Base-by-base conservation (phyloP, 2,797 vertebrate genomes). In the Echiichthys vipera region DNA sequence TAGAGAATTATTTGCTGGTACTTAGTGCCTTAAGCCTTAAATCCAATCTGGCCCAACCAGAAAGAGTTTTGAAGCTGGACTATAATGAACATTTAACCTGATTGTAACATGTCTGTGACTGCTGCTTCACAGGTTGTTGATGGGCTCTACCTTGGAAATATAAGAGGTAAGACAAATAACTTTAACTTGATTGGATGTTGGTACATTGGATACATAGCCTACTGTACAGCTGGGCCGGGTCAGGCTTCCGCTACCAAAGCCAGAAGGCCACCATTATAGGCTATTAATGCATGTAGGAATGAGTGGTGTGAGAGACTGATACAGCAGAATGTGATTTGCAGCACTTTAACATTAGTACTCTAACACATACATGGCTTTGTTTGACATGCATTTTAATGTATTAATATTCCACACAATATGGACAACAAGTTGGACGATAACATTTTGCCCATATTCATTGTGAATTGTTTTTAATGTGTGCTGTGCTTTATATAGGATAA, bases 81-180 rank as follows among this genome's bases (percentile, higher is more conserved):
- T 57, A 37, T 55, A 22, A 83, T 77, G 70, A 71, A 68, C 65
- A n/a, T 66, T 43, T 88, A 68, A 82, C 65, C 65, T 69, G 40
- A 74, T 45, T 39, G 7, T 43, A 80, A 66, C 54, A 90, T 91
- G 84, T 90, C 83, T 90, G 76, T 86, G 53, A 66, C 37, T 80
- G 50, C 65, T 89, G 80, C 84, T 89, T 94, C 84, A 73, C 88
- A 98, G 97, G 87, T 97, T 66, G 90, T 97, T 46, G 88, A 94
- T 55, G 97, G 97, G 7, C 95, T 98, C 54, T 97, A 96, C 82
- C 95, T 98, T 0, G 96, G 97, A 34, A 98, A 97, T 77, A 95
- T 97, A 86, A 92, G 88, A 65, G 96, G 97, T 97, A 81, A 94
- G 95, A 84, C 37, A 36, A 78, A 71, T 15, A 51, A 22, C 72